These are phyloP conservation scores for Aphodius granarius DNA, from an alignment of 2,888 invertebrate species.

Conservation along the genomic window DNA sequence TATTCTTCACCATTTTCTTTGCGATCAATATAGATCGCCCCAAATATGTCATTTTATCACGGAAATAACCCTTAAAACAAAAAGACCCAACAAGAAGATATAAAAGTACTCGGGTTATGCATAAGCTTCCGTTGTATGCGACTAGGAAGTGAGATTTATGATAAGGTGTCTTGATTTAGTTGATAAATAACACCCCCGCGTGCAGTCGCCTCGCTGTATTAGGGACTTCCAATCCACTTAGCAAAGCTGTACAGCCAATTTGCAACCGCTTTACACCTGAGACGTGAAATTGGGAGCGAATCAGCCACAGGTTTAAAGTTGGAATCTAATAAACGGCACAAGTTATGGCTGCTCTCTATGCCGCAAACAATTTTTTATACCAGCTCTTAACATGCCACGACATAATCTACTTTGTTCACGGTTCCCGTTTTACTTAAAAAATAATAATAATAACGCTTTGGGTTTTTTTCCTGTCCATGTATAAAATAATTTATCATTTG, in stretches of 20 bases:
- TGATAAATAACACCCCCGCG: not conserved
- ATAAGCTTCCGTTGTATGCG: not conserved
- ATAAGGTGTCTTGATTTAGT: not conserved
- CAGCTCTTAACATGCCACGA: not conserved
- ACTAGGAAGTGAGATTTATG: not conserved
- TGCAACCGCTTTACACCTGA: constrained; percentile 48
- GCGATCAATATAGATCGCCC: too few species aligned
- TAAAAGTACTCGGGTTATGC: not conserved
- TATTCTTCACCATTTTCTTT: too few species aligned
- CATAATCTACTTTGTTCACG: constrained; percentile 1
- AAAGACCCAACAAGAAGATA: not conserved
- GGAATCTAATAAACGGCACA: constrained; percentile 21
- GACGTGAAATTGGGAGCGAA: constrained; percentile 35
- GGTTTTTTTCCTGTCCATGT: not conserved
- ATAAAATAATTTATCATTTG: not conserved
- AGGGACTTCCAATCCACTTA: constrained; percentile 42
- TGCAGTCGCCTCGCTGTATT: not conserved
- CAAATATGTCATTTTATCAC: not conserved
- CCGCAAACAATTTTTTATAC: not conserved
- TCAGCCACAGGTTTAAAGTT: constrained; percentile 25
- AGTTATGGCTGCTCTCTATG: constrained; percentile 21
- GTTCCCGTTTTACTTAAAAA: not conserved
- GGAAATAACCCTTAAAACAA: not conserved
- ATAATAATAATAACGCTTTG: not conserved
- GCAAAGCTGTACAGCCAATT: constrained; percentile 43